phyloP scores from a whole-genome alignment of 2,113 vertebrate genomes.

The Indicator maculatus region DNA sequence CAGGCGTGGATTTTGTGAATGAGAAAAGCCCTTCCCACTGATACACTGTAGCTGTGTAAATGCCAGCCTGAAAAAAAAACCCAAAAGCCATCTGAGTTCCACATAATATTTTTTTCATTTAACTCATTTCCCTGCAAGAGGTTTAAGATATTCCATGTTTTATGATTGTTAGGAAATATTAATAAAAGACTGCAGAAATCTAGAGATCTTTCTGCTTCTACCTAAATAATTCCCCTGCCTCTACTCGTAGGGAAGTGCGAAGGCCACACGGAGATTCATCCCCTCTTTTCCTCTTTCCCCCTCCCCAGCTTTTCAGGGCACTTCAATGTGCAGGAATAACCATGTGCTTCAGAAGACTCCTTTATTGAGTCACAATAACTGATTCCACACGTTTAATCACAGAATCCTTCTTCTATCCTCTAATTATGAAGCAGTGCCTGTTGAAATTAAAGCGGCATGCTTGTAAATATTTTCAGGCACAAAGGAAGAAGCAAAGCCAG shows the following conservation, averaged over 20 bases:
- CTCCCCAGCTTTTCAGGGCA: neutral
- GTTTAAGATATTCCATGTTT: neutral
- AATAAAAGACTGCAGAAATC: conserved; percentile 35
- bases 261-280: neutral
- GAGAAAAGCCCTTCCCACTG: neutral
- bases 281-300: neutral
- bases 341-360: conserved; percentile 13
- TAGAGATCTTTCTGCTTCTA: neutral
- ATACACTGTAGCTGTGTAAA: neutral
- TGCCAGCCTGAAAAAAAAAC: neutral
- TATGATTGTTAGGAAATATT: neutral
- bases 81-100: neutral
- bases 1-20: neutral
- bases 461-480: conserved; percentile 54
- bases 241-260: neutral
- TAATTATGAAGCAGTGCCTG: conserved; percentile 37
- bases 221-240: neutral
- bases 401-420: conserved; percentile 44
- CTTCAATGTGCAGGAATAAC: conserved; percentile 4
- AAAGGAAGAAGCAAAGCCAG: conserved; percentile 47
- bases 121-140: neutral
- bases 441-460: neutral
- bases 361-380: conserved; percentile 31
- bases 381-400: neutral
- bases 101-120: neutral